Percentiles rank a stretch among this genome's conserved stretches.
Evolutionary conservation across 1,140 invertebrate genomes (phyloP).

Genomic region (Drosophila trapezifrons): DNA sequence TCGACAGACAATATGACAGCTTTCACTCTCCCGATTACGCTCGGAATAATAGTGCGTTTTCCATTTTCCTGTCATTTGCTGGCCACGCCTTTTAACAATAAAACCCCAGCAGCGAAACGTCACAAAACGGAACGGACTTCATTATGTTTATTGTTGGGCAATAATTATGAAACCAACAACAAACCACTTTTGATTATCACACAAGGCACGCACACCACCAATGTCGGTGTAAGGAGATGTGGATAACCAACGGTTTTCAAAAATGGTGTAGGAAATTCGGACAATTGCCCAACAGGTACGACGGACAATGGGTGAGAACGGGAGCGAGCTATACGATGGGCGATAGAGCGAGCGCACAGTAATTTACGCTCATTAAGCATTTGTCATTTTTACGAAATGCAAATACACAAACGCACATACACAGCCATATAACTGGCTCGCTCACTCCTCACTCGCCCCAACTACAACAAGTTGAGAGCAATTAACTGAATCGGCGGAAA

Average conservation of each 20-base stretch:
- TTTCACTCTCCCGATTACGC: neutral
- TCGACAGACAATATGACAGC: neutral
- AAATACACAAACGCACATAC: constrained; percentile 30
- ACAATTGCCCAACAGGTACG: constrained; percentile 21
- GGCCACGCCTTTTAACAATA: constrained; percentile 52
- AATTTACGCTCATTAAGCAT: constrained; percentile 79
- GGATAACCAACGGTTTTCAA: constrained; percentile 52
- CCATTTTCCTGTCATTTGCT: constrained; percentile 25
- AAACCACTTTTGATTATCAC: constrained; percentile 29
- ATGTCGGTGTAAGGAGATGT: constrained; percentile 7
- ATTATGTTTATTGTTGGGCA: constrained; percentile 31
- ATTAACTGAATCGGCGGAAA: constrained; percentile 47
- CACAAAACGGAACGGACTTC: constrained; percentile 1
- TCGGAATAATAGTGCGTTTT: constrained; percentile 5
- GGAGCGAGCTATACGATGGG: constrained; percentile 6
- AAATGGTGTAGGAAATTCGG: constrained; percentile 66
- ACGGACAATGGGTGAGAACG: constrained; percentile 30
- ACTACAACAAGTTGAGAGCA: constrained; percentile 53
- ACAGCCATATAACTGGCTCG: constrained; percentile 38
- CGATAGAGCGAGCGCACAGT: constrained; percentile 56
- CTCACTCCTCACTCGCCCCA: constrained; percentile 54
- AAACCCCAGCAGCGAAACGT: neutral
- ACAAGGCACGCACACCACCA: neutral
- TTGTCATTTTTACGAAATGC: constrained; percentile 74
- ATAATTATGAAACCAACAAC: constrained; percentile 29